Evolutionary conservation across 2,888 invertebrate species (phyloP), one percentile per base, ranked within the genome.

Genomic region (Trachelus stipa): DNA sequence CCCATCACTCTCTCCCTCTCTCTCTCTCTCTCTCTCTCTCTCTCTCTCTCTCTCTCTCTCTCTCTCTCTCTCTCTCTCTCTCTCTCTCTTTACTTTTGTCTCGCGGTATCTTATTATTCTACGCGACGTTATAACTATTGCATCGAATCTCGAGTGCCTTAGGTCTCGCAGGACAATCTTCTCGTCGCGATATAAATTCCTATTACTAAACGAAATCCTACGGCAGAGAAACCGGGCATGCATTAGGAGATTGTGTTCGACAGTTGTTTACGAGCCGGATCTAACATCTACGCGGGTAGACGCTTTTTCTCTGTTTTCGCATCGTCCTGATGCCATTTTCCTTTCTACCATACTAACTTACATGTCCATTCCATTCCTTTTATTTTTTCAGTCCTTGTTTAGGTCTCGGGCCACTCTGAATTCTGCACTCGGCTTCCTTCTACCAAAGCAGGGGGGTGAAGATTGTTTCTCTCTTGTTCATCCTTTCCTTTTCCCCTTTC

Each of bases 181-280:
- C 71, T 71, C 31, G 31, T 34, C 71, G 71, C 4, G 71, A 31
- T 31, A 87, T 90, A 89, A 89, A 88, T 90, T 86, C 85, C 88
- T 87, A 88, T 89, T 89, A 87, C 86, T 85, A 82, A 85, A 84
- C 85, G 83, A 80, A 80, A 81, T 81, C 82, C 80, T 81, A 73
- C 75, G 76, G 78, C 33, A 31, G 71, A 71, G 89, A 88, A 86
- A 87, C 88, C 87, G 88, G 85, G 83, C 83, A 88, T 88, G 90
- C 90, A 91, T 91, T 90, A 90, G 90, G 89, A 90, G 90, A 91
- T 91, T 90, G 90, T 89, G 90, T 89, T 90, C 90, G 90, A 89
- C 88, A 88, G 89, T 91, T 91, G 90, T 90, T 90, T 91, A 90
- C 90, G 90, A 89, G 56, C 83, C 83, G 84, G 85, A 85, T 86